A percentile compares a stretch with the other conserved stretches of the same genome.
Evolutionary conservation across 2,888 invertebrate species (phyloP).

Genomic region (Agrilus cyanescens): DNA sequence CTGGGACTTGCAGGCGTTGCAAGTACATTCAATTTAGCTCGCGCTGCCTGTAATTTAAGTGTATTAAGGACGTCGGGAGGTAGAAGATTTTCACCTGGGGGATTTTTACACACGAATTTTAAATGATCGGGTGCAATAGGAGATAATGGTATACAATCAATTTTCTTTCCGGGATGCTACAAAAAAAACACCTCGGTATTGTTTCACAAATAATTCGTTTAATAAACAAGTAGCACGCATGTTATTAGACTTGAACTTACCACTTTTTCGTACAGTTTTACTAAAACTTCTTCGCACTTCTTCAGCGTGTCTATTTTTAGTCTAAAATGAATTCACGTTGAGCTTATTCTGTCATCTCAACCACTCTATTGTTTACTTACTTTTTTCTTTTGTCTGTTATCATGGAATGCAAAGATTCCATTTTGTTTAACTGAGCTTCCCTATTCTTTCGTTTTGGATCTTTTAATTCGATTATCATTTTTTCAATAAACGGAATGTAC

Average conservation of each 20-base stretch:
- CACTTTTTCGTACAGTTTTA: constrained; percentile 55
- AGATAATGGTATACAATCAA: neutral
- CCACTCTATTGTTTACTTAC: constrained; percentile 30
- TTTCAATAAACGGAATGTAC: constrained; percentile 62
- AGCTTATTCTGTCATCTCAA: neutral
- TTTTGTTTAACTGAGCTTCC: constrained; percentile 50
- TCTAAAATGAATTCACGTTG: constrained; percentile 33
- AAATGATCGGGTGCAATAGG: neutral
- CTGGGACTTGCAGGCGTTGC: constrained; percentile 39
- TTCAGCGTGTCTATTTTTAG: constrained; percentile 55
- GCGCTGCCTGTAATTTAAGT: constrained; percentile 11
- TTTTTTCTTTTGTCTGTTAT: constrained; percentile 51
- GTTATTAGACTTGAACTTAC: constrained; percentile 30
- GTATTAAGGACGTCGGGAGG: constrained; percentile 2
- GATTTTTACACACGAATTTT: constrained; percentile 7
- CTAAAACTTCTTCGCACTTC: constrained; percentile 56
- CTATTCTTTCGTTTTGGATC: constrained; percentile 38
- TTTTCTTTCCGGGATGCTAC: constrained; percentile 4
- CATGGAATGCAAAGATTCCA: constrained; percentile 49
- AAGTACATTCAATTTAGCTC: constrained; percentile 12
- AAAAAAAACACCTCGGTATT: constrained; percentile 2
- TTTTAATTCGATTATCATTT: constrained; percentile 53
- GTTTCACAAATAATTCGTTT: neutral
- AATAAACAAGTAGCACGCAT: too few species aligned
- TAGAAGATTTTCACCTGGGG: neutral